phyloP scores from a whole-genome alignment of 2,888 invertebrate genomes.

The Frankliniella fusca region DNA sequence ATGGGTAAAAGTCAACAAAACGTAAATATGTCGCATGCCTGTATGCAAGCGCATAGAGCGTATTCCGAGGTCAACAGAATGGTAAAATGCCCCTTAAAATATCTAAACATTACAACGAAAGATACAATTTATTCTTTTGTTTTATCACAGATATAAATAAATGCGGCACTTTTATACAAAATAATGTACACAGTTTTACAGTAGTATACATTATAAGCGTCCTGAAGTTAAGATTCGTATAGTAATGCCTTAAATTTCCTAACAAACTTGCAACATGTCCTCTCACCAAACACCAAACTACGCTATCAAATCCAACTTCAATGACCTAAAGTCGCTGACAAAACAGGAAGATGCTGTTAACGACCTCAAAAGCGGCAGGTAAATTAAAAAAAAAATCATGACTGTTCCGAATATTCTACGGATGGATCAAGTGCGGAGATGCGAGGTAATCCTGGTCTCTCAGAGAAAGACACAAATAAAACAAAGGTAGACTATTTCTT shows the following conservation, averaged over 20 bases:
- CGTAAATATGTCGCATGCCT: background rate
- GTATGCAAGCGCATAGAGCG: background rate
- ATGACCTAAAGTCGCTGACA: no score
- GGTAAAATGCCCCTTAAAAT: conserved; percentile 15
- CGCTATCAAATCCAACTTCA: background rate
- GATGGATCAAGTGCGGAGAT: no score
- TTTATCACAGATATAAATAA: conserved; percentile 27
- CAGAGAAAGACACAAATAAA: no score
- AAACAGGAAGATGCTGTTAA: no score
- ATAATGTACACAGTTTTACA: conserved; percentile 23
- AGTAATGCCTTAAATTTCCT: background rate
- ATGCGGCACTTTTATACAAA: conserved; percentile 22
- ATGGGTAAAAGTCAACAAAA: conserved; percentile 8
- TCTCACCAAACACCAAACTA: background rate
- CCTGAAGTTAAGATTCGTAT: conserved; percentile 1
- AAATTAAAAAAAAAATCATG: no score
- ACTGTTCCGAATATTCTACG: no score
- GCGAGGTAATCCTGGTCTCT: no score
- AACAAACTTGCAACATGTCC: background rate
- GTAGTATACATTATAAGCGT: conserved; percentile 20
- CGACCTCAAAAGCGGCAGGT: no score
- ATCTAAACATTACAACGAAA: conserved; percentile 24
- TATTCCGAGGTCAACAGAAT: background rate
- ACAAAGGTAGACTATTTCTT: no score
- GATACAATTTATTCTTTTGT: conserved; percentile 27